These are phyloP conservation scores for Unio pictorum DNA, from an alignment of 2,888 invertebrate genomes.

Conservation along the genomic window DNA sequence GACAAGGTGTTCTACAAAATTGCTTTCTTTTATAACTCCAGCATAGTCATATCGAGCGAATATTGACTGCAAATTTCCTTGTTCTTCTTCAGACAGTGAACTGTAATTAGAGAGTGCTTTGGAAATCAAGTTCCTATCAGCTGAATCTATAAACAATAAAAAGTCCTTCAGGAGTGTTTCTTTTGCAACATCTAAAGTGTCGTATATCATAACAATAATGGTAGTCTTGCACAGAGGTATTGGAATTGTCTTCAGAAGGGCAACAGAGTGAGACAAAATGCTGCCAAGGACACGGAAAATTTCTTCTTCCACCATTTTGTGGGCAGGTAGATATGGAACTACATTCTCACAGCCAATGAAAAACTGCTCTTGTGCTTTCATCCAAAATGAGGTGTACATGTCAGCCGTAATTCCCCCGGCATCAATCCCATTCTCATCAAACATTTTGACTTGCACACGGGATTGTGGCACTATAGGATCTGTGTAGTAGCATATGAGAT, in stretches of 20 bases:
- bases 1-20: constrained; percentile 21
- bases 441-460: constrained; percentile 22
- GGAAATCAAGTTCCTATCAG: constrained; percentile 18
- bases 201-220: constrained; percentile 19
- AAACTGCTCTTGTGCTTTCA: constrained; percentile 13
- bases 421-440: constrained; percentile 32
- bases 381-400: constrained; percentile 35
- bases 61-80: constrained; percentile 16
- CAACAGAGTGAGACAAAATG: constrained; percentile 31
- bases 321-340: constrained; percentile 27
- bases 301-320: constrained; percentile 25
- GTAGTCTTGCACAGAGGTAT: constrained; percentile 28
- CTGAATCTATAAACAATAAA: constrained; percentile 22
- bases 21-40: constrained; percentile 13
- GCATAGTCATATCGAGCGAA: constrained; percentile 27
- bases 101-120: constrained; percentile 16
- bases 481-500: constrained; percentile 23
- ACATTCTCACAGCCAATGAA: constrained; percentile 17
- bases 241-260: constrained; percentile 26
- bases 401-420: constrained; percentile 31
- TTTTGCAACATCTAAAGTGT: constrained; percentile 27
- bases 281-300: constrained; percentile 26
- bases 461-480: constrained; percentile 25
- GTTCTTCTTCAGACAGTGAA: constrained; percentile 16
- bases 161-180: constrained; percentile 27